Evolutionary conservation across 92 coral and sea anemone genomes (phyloP).

Genomic region (Actinostola sp.): DNA sequence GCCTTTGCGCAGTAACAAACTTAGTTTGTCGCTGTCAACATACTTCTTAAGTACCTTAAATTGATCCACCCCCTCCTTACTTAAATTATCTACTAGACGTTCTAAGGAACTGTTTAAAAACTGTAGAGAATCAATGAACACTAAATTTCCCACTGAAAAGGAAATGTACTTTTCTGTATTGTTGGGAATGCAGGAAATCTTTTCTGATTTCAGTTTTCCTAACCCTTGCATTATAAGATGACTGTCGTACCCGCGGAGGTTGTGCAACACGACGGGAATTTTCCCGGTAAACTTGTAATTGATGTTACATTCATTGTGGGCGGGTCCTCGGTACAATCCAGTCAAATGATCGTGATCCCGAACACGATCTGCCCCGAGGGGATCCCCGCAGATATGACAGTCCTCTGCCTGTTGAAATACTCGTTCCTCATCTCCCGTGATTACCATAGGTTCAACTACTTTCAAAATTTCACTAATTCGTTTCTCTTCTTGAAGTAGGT

Average conservation of each 20-base stretch:
- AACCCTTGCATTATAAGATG: slow-evolving; percentile 58
- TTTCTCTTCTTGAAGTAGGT: background rate
- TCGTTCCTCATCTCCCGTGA: slow-evolving; percentile 29
- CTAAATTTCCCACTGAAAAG: slow-evolving; percentile 45
- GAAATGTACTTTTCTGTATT: slow-evolving; percentile 65
- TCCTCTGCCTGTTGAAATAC: slow-evolving; percentile 37
- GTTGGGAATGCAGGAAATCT: slow-evolving; percentile 60
- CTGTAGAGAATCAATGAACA: slow-evolving; percentile 46
- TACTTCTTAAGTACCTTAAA: too few species aligned
- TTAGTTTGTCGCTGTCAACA: slow-evolving; percentile 1
- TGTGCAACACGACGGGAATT: slow-evolving; percentile 45
- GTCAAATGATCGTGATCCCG: slow-evolving; percentile 43
- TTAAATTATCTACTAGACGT: slow-evolving; percentile 19
- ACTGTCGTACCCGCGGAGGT: slow-evolving; percentile 47
- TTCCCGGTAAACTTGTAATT: slow-evolving; percentile 29
- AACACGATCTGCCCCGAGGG: slow-evolving; percentile 42
- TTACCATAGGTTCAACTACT: slow-evolving; percentile 32
- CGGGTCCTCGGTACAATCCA: slow-evolving; percentile 2
- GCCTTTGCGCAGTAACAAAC: slow-evolving; percentile 8
- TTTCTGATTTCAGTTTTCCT: slow-evolving; percentile 33
- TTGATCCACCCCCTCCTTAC: slow-evolving; percentile 12
- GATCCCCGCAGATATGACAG: slow-evolving; percentile 48
- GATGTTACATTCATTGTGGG: slow-evolving; percentile 33
- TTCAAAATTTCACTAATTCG: background rate
- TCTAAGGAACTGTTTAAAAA: slow-evolving; percentile 43